phyloP scores from a whole-genome alignment of 2,113 vertebrate genomes.

The Prolemur simus region DNA sequence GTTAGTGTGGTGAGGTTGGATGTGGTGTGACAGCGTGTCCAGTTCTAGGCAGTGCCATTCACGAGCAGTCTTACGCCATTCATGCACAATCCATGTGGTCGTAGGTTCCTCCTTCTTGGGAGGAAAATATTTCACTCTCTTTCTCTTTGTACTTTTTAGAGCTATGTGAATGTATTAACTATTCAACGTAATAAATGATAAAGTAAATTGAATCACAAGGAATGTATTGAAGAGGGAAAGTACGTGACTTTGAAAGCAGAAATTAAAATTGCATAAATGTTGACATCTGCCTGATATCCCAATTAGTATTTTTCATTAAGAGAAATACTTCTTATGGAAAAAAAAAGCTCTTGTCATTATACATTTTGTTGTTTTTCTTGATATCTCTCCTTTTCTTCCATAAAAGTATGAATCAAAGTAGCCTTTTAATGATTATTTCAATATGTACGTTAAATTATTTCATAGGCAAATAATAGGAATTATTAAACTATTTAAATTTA shows the following conservation, averaged over 20 bases:
- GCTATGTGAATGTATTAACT: background rate
- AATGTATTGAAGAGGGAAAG: background rate
- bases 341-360: background rate
- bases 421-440: background rate
- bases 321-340: background rate
- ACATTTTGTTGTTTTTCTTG: background rate
- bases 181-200: background rate
- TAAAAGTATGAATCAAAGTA: background rate
- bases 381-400: background rate
- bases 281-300: background rate
- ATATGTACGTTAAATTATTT: background rate
- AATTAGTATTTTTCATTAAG: constrained; percentile 16
- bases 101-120: background rate
- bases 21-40: background rate
- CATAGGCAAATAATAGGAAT: background rate
- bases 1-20: background rate
- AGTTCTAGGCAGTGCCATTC: background rate
- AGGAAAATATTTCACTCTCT: background rate
- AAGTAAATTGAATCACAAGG: background rate
- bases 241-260: background rate
- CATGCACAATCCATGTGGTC: background rate
- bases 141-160: background rate
- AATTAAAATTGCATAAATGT: background rate
- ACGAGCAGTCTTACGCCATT: background rate
- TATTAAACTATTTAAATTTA: background rate